Evolutionary conservation across 2,797 vertebrate species (phyloP), one percentile per base, ranked within the genome.

Genomic region (Poecilia wingei): DNA sequence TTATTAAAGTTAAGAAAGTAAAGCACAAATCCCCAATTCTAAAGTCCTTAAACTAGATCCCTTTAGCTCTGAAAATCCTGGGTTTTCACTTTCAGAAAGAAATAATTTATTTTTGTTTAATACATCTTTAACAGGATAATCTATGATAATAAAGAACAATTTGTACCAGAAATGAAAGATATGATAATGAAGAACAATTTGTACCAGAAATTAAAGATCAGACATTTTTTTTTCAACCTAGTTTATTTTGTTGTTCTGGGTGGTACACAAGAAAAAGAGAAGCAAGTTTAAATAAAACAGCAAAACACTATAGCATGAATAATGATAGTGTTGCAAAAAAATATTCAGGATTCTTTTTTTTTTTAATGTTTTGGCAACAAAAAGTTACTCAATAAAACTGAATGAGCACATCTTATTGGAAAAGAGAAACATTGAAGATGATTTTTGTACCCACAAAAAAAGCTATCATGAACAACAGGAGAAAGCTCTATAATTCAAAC

Each of bases 241-340:
- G 47, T 86, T 86, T 84, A 87, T 85, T 91, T 87, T 75, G 72
- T 79, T 90, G 74, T 55, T 83, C 79, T 68, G 55, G 49, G 85
- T 68, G 49, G 57, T 85, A 75, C 80, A 86, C 77, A 85, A 77
- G 73, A 79, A 28, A 68, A 86, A 66, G 66, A 72, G 53, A 83
- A 22, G 80, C 46, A 73, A 36, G 36, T 85, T 84, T 51, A 82
- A 87, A 85, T 55, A 64, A 47, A 78, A 79, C 46, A 80, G 68
- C 79, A 72, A 77, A 57, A 76, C 69, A 73, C n/a, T 43, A 41
- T 64, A 53, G 75, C 75, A 74, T 83, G 51, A 77, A 79, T 84
- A 64, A 76, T 76, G 31, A 82, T 25, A 84, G 76, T 75, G 81
- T 82, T 80, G 59, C 69, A 46, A 66, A 46, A 70, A 43, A 4